Percentiles rank a stretch among this genome's conserved stretches.
Evolutionary conservation across 30 jellyfish, hydroid and myxozoan species (phyloP).

Genomic region (Phacellophora camtschatica): DNA sequence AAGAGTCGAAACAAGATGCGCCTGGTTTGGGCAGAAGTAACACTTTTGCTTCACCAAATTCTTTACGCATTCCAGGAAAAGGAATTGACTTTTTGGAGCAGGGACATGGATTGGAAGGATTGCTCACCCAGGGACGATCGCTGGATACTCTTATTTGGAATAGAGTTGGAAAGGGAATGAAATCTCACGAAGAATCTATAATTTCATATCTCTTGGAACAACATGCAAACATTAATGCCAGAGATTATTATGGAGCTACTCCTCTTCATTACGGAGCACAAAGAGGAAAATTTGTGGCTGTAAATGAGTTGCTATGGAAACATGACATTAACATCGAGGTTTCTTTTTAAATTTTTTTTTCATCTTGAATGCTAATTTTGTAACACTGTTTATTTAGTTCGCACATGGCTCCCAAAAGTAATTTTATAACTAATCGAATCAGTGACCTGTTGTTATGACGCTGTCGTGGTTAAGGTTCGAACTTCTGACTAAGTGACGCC

Average conservation of each 20-base stretch:
- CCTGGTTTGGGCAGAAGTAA: slow-evolving; percentile 6
- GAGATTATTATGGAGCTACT: slow-evolving; percentile 89
- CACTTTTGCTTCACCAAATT: slow-evolving; percentile 20
- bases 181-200: slow-evolving; percentile 63
- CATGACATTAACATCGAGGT: slow-evolving; percentile 86
- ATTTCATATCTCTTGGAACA: slow-evolving; percentile 54
- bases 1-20: background rate
- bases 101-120: background rate
- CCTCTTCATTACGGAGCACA: slow-evolving; percentile 96
- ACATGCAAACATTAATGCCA: slow-evolving; percentile 87
- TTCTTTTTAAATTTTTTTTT: background rate
- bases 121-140: slow-evolving; percentile 59
- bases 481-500: no score
- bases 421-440: no score
- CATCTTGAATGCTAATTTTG: background rate
- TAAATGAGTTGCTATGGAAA: slow-evolving; percentile 57
- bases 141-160: slow-evolving; percentile 57
- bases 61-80: background rate
- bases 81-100: background rate
- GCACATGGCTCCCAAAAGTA: no score
- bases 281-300: slow-evolving; percentile 85
- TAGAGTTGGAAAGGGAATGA: slow-evolving; percentile 11
- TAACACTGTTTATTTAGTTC: no score
- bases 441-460: no score
- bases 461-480: no score